phyloP scores from a whole-genome alignment of 2,797 vertebrate species.

The Octomys mimax region DNA sequence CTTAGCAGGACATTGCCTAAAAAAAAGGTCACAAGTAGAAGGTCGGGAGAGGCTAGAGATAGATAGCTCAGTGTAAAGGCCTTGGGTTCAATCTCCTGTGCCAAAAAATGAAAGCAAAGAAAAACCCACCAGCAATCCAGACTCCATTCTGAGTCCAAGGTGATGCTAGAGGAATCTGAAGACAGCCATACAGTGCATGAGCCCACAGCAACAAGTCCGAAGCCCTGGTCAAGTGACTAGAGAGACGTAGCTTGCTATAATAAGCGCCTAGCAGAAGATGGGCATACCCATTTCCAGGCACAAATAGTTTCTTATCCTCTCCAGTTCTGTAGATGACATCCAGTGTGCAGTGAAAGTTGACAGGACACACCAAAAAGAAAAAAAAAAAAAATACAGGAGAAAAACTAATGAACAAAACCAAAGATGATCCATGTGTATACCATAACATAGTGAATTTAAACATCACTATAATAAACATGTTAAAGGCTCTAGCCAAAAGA shows the following conservation, averaged over 20 bases:
- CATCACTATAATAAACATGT: not conserved
- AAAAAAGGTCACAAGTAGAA: not conserved
- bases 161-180: not conserved
- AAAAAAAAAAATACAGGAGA: not conserved
- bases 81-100: not conserved
- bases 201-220: not conserved
- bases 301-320: not conserved
- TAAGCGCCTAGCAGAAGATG: not conserved
- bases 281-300: not conserved
- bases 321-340: not conserved
- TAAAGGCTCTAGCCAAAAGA: not conserved
- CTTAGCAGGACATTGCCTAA: not conserved
- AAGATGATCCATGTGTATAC: not conserved
- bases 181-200: not conserved
- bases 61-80: not conserved
- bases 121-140: not conserved
- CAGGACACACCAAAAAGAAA: not conserved
- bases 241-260: not conserved
- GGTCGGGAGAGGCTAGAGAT: not conserved
- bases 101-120: not conserved
- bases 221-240: not conserved
- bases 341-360: not conserved
- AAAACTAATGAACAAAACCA: slow-evolving; percentile 10
- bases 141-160: not conserved
- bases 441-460: slow-evolving; percentile 3